Base-by-base conservation (phyloP, 2,797 vertebrate genomes). In the Eremophila alpestris region DNA sequence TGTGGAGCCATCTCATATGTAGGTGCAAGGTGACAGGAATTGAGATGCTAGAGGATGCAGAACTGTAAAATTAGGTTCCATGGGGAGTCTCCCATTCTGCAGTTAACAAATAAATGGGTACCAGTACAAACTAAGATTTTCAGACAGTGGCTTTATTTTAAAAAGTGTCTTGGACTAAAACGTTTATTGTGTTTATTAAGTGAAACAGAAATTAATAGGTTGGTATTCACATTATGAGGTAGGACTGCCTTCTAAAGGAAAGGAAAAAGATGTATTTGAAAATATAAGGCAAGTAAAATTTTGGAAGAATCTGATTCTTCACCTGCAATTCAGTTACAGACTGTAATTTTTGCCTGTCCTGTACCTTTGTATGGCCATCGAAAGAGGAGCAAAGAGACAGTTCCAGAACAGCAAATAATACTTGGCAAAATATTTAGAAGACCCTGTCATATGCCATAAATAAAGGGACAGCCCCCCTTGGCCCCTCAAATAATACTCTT, bases 391-490 rank as follows among this genome's bases (percentile, higher is more conserved):
- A 27, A 13, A 36, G 16, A 46, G 5, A 48, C 11, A 71, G 29
- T 48, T 80, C 23, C 52, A 41, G 29, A 83, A 40, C 5, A 5
- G 23, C 18, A 71, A 59, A 45, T 34, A 60, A 6, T 65, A 83
- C 40, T 56, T 54, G 9, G 24, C 27, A 89, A 93, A 87, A 68
- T 36, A 85, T 56, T 68, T 68, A 48, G 27, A 73, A 89, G 10
- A 64, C 13, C 20, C 6, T 63, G 9, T 48, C 11, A 13, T 22
- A 59, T n/a, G 5, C 4, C 27, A 20, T 29, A 68, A 87, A 68
- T 18, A 15, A 24, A 48, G 13, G 2, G 3, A 40, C 11, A 27
- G 2, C 2, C 6, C 6, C 5, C 5, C 23, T 13, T 1, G 1
- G 7, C 14, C 17, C 22, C 4, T 5, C 6, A 54, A 64, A 65